Evolutionary conservation across 2,113 vertebrate species (phyloP), one percentile per base, ranked within the genome.

Genomic region (Cettia cetti): DNA sequence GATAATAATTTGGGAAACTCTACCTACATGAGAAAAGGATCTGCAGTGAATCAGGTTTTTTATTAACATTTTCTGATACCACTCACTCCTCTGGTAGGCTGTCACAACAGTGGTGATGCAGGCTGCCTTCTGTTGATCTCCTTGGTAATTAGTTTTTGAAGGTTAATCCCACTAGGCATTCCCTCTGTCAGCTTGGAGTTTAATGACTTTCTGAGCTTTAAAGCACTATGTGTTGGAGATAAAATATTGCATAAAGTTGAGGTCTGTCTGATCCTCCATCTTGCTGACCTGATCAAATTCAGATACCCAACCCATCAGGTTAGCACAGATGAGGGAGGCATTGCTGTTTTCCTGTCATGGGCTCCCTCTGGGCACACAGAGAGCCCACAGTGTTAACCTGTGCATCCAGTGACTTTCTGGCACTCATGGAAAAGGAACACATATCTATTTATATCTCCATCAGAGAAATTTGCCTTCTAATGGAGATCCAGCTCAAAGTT

Each of bases 61-160:
- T 93, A 89, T 68, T 86, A 81, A 45, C 45, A 13, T 49, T 69
- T 72, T 28, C 89, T 86, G n/a, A 47, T 15, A 64, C 56, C 3
- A 1, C 39, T 96, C 52, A 44, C 27, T 92, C 54, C 64, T 86
- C 31, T 31, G 60, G 17, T 71, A 52, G 44, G n/a, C 47, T 96
- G 80, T 75, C 64, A 70, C 44, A 77, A 44, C 74, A 74, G 75
- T 52, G 77, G 71, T 94, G 84, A 61, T 54, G 27, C 63, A 83
- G 63, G 56, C 66, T 88, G 86, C 75, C 64, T 68, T 95, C 94
- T 93, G 77, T 89, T 96, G 94, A 95, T 94, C 61, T 97, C 92
- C 90, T 86, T 93, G 86, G 59, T 94, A 96, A 97, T 94, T 96
- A 97, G 86, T 88, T 97, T 97, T 96, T 94, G 96, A 97, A 97